Conservation (phyloP, 1,140 invertebrate species). For the Helicoverpa armigera region DNA sequence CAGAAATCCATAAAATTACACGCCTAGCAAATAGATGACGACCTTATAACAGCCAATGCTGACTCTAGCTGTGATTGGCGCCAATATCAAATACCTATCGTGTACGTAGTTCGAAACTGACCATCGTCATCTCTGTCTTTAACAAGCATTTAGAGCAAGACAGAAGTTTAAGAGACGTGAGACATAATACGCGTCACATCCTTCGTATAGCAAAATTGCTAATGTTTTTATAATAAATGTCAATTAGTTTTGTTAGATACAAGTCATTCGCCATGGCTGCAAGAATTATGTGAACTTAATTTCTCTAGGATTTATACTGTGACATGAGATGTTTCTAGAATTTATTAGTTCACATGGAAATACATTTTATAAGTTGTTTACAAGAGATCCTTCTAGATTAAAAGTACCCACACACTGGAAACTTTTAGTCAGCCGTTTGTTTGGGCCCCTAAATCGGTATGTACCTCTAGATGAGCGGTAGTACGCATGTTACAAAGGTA, state of each 20-base stretch:
- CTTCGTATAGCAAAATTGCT: constrained; percentile 17
- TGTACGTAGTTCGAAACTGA: not conserved
- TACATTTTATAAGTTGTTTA: no score
- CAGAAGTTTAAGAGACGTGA: not conserved
- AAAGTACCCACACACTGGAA: no score
- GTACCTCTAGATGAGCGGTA: no score
- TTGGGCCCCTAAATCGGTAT: no score
- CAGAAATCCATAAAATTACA: no score
- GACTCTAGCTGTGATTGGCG: not conserved
- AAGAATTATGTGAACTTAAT: not conserved
- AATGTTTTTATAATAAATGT: constrained; percentile 37
- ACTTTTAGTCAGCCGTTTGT: no score
- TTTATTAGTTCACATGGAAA: not conserved
- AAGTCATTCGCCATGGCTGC: not conserved
- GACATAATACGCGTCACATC: constrained; percentile 26
- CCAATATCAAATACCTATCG: not conserved
- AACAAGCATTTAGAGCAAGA: not conserved
- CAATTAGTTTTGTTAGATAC: constrained; percentile 27
- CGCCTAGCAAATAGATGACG: no score
- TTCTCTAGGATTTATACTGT: not conserved
- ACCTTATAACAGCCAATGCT: not conserved
- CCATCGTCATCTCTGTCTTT: constrained; percentile 7
- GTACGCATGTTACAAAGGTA: no score
- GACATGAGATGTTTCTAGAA: not conserved
- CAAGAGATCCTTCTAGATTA: no score